Percentiles rank a stretch among this genome's conserved stretches.
phyloP scores from a whole-genome alignment of 2,888 invertebrate species.

The Epicampocera succincta region DNA sequence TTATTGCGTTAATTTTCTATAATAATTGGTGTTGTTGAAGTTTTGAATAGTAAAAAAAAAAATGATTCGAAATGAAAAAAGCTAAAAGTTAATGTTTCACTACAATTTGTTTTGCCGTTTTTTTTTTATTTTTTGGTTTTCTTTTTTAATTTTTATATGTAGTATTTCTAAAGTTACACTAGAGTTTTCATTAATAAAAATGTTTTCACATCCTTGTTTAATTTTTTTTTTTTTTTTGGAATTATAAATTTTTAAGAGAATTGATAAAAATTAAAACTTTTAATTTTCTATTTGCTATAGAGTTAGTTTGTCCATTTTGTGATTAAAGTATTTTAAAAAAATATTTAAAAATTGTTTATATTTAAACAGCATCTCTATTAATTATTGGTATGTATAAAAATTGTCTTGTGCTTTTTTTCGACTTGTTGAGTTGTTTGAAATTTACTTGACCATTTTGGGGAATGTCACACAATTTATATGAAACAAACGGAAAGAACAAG shows the following conservation, averaged over 20 bases:
- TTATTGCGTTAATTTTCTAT: slow-evolving; percentile 57
- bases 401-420: slow-evolving; percentile 65
- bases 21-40: slow-evolving; percentile 63
- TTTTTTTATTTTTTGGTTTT: slow-evolving; percentile 12
- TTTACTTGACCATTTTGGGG: slow-evolving; percentile 31
- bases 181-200: slow-evolving; percentile 33
- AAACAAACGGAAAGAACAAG: slow-evolving; percentile 36
- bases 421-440: slow-evolving; percentile 58
- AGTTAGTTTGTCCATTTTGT: slow-evolving; percentile 29
- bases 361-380: slow-evolving; percentile 60
- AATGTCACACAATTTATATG: not conserved
- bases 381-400: slow-evolving; percentile 62
- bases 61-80: slow-evolving; percentile 42
- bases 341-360: slow-evolving; percentile 7
- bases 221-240: slow-evolving; percentile 28
- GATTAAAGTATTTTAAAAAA: too few species aligned
- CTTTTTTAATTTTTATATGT: slow-evolving; percentile 10
- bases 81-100: slow-evolving; percentile 48
- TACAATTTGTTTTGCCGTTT: slow-evolving; percentile 39
- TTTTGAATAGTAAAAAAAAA: slow-evolving; percentile 43
- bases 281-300: slow-evolving; percentile 43
- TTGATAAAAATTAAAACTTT: slow-evolving; percentile 54
- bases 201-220: slow-evolving; percentile 64
- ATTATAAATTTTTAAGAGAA: slow-evolving; percentile 43
- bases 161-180: slow-evolving; percentile 48